These are phyloP conservation scores for Drosophila melanogaster DNA, from an alignment of 1,140 invertebrate species.

Conservation along the genomic window DNA sequence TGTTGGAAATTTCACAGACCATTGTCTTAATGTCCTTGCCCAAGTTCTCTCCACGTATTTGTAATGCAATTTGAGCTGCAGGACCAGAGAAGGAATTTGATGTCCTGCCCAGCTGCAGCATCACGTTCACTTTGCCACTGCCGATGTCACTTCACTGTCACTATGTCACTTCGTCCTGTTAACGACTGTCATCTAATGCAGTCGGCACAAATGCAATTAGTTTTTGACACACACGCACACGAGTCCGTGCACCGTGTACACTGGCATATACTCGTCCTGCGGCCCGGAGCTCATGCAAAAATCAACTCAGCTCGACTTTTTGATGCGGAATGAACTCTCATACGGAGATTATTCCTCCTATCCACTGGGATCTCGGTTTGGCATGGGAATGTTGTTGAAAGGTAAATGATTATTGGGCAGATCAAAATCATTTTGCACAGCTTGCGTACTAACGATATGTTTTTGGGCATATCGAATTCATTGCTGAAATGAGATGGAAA, in stretches of 20 bases:
- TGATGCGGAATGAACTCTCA: slow-evolving; percentile 28
- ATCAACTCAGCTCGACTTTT: slow-evolving; percentile 26
- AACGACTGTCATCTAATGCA: slow-evolving; percentile 49
- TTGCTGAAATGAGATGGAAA: too few species aligned
- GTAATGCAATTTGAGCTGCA: slow-evolving; percentile 70
- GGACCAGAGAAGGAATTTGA: slow-evolving; percentile 19
- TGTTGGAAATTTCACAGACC: slow-evolving; percentile 68
- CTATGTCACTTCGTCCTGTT: slow-evolving; percentile 39
- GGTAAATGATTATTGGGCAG: neutral
- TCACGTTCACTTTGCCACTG: slow-evolving; percentile 45
- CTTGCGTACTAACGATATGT: too few species aligned
- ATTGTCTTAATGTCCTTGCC: slow-evolving; percentile 72
- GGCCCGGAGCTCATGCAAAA: slow-evolving; percentile 22
- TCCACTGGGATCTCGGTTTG: neutral
- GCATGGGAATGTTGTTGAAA: neutral
- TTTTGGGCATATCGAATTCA: neutral
- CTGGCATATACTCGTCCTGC: neutral
- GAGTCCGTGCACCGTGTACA: neutral
- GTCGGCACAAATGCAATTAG: slow-evolving; percentile 68
- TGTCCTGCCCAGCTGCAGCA: slow-evolving; percentile 15
- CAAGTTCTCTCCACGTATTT: slow-evolving; percentile 50
- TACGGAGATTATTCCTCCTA: slow-evolving; percentile 10
- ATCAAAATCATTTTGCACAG: neutral
- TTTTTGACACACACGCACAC: slow-evolving; percentile 39
- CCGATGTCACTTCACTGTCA: slow-evolving; percentile 52